Conservation (phyloP, 2,797 vertebrate species). For the Molothrus aeneus region DNA sequence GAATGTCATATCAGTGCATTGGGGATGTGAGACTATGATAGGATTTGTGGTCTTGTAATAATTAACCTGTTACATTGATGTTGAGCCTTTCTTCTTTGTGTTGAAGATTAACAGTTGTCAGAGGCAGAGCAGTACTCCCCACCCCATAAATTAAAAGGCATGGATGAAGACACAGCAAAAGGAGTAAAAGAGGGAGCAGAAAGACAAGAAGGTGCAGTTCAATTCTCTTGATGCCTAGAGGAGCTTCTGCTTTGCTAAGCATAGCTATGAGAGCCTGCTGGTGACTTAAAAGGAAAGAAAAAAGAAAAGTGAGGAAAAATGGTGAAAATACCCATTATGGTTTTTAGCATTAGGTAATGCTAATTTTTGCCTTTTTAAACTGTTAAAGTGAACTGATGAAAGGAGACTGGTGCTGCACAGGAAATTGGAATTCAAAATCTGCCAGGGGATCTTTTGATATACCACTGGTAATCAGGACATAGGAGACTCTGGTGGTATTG, state of each 20-base stretch:
- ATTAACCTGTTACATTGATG: neutral
- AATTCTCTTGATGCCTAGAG: neutral
- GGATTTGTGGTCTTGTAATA: neutral
- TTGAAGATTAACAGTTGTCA: neutral
- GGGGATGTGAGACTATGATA: neutral
- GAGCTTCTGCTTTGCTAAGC: neutral
- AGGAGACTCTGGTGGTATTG: neutral
- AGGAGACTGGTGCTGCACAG: neutral
- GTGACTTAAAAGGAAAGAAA: neutral
- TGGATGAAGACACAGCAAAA: neutral
- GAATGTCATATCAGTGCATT: accelerated
- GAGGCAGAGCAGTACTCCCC: neutral
- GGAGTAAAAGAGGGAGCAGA: neutral
- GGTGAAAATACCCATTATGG: neutral
- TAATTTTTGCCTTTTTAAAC: neutral
- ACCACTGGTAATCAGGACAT: neutral
- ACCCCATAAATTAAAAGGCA: neutral
- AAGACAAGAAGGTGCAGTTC: neutral
- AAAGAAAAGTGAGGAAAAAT: neutral
- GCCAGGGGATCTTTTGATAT: neutral
- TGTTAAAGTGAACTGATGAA: neutral
- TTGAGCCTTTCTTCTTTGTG: neutral
- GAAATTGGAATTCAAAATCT: neutral
- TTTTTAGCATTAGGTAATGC: neutral
- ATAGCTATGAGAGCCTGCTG: neutral